Conservation (phyloP, 2,888 invertebrate genomes). For the Hoplodrina blanda region DNA sequence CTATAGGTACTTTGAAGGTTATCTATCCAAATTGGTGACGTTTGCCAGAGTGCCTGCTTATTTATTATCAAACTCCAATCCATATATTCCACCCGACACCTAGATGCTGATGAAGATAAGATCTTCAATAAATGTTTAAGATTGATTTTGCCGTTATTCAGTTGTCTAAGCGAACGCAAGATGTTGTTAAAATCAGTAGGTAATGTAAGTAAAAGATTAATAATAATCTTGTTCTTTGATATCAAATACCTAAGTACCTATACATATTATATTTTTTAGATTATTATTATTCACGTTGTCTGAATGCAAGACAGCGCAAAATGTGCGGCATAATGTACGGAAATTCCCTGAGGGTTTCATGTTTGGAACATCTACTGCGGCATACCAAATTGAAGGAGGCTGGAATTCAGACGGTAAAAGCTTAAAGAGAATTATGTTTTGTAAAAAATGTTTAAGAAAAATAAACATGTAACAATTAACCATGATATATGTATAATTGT, state of each 20-base stretch:
- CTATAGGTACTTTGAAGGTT: conserved; percentile 3
- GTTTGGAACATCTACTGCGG: conserved; percentile 70
- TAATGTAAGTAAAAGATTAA: conserved; percentile 21
- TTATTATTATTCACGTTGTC: conserved; percentile 17
- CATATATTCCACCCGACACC: conserved; percentile 9
- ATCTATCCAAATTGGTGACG: not conserved
- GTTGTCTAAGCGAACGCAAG: not conserved
- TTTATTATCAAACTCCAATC: conserved; percentile 2
- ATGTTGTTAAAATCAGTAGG: conserved; percentile 26
- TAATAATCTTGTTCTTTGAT: not conserved
- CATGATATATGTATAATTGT: not conserved
- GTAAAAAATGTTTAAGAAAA: not conserved
- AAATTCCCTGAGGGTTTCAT: conserved; percentile 55
- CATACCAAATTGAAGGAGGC: conserved; percentile 73
- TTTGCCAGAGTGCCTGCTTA: not conserved
- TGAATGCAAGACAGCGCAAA: conserved; percentile 16
- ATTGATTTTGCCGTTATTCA: conserved; percentile 9
- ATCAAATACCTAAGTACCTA: too few relatives aligned
- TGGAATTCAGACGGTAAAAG: conserved; percentile 71
- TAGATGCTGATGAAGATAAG: conserved; percentile 27
- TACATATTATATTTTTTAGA: conserved; percentile 5
- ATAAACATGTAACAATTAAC: not conserved
- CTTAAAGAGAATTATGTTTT: not conserved
- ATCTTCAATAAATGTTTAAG: conserved; percentile 22
- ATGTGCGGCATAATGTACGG: conserved; percentile 9